Evolutionary conservation across 2,113 vertebrate genomes (phyloP), one percentile per base, ranked within the genome.

Genomic region (Phodopus roborovskii): DNA sequence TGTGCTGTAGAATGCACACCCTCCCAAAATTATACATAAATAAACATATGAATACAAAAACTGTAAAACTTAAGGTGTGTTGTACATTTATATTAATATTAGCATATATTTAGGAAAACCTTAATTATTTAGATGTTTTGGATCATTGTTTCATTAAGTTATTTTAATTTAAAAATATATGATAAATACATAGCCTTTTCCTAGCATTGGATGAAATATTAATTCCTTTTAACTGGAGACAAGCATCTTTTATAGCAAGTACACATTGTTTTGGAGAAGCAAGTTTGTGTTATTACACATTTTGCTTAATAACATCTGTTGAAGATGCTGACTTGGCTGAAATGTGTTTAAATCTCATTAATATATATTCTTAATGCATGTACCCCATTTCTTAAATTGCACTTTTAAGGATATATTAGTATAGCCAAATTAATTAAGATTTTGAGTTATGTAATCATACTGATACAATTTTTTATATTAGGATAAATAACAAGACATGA

Each of bases 291-390:
- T 58, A 28, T 91, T 92, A 82, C 4, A 87, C 10, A 82, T 92
- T 92, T 60, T 75, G 26, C 71, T 94, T 96, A 85, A 90, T 45
- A 92, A 42, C 48, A 79, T 94, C 93, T 83, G 60, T 93, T 92
- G 82, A 88, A 92, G 48, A 95, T 95, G 90, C 90, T 95, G 97
- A 95, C 24, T 64, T 95, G 96, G 97, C 85, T 94, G 96, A 97
- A 96, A 92, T 90, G 50, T 93, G 70, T 96, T 97, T 82, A 94
- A 94, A 91, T 95, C 91, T 97, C 81, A 96, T 95, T 96, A 95
- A 90, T 91, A 73, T 78, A 94, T 70, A 95, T 56, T 88, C 88
- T 94, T 68, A 91, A 95, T 28, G 36, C 88, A 95, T 96, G 17
- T 86, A 36, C 3, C 68, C 28, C 33, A 91, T 82, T 94, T 96